These are phyloP conservation scores for Hippolais icterina DNA, from an alignment of 2,113 vertebrate genomes.

Conservation along the genomic window DNA sequence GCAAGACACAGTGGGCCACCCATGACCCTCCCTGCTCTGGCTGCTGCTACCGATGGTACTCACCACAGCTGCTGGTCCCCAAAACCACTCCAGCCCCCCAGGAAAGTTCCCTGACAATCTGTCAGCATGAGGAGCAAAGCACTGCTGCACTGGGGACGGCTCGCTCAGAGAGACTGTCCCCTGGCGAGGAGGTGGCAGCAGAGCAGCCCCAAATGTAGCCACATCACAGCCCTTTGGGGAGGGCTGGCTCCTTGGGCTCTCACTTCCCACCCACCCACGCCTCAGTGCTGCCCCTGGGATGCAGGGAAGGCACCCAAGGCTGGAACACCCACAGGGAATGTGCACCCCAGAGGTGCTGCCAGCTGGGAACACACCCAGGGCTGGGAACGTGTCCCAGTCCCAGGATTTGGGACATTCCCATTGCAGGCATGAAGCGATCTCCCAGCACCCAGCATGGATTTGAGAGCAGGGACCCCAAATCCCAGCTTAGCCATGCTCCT, in stretches of 20 bases:
- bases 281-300: background rate
- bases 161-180: background rate
- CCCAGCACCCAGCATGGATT: background rate
- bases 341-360: background rate
- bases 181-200: background rate
- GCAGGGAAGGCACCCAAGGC: background rate
- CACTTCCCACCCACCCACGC: background rate
- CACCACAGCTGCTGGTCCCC: background rate
- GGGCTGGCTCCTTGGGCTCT: rapidly evolving
- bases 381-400: background rate
- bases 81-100: background rate
- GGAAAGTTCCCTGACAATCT: background rate
- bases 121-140: background rate
- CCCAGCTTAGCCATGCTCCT: background rate
- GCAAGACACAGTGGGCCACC: background rate
- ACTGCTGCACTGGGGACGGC: background rate
- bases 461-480: background rate
- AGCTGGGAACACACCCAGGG: background rate
- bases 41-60: background rate
- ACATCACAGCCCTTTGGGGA: background rate
- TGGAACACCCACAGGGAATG: background rate
- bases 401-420: background rate
- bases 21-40: background rate
- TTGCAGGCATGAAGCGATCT: rapidly evolving
- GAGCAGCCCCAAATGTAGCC: background rate